These are phyloP conservation scores for Caenorhabditis plicata DNA, from an alignment of 2,888 invertebrate genomes.

Conservation along the genomic window DNA sequence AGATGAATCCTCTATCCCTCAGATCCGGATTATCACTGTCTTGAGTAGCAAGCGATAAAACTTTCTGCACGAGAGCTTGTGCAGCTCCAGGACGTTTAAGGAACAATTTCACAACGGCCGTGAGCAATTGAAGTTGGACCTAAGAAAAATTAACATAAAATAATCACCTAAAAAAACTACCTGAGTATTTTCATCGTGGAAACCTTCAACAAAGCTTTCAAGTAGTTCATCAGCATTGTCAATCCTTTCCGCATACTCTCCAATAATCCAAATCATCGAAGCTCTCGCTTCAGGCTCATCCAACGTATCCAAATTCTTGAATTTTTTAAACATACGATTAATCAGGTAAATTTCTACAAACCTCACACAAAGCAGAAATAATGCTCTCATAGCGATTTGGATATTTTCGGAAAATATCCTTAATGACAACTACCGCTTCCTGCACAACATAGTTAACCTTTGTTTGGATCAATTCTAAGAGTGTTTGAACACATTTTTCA, in stretches of 20 bases:
- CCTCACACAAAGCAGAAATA: slow-evolving; percentile 93
- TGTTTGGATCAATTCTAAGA: slow-evolving; percentile 95
- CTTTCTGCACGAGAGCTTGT: slow-evolving; percentile 94
- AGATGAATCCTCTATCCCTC: slow-evolving; percentile 96
- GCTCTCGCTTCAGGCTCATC: slow-evolving; percentile 94
- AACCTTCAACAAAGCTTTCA: slow-evolving; percentile 96
- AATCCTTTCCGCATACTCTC: slow-evolving; percentile 95
- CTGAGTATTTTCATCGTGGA: slow-evolving; percentile 93
- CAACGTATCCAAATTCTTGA: slow-evolving; percentile 85
- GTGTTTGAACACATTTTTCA: slow-evolving; percentile 94
- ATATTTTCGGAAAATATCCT: slow-evolving; percentile 78
- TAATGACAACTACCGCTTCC: slow-evolving; percentile 98
- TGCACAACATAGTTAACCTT: slow-evolving; percentile 99
- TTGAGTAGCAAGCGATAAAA: slow-evolving; percentile 71
- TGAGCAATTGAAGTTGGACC: slow-evolving; percentile 87
- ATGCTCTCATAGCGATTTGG: slow-evolving; percentile 99
- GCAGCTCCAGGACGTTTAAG: slow-evolving; percentile 96
- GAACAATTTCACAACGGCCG: slow-evolving; percentile 97
- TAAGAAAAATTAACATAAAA: slow-evolving; percentile 70
- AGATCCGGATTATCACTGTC: slow-evolving; percentile 97
- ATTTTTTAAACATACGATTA: too few species aligned
- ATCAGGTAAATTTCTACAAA: slow-evolving; percentile 1
- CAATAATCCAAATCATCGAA: slow-evolving; percentile 87
- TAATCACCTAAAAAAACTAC: slow-evolving; percentile 68
- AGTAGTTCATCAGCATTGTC: slow-evolving; percentile 97